Evolutionary conservation across 2,797 vertebrate genomes (phyloP).

Genomic region (Sebastes taczanowskii): DNA sequence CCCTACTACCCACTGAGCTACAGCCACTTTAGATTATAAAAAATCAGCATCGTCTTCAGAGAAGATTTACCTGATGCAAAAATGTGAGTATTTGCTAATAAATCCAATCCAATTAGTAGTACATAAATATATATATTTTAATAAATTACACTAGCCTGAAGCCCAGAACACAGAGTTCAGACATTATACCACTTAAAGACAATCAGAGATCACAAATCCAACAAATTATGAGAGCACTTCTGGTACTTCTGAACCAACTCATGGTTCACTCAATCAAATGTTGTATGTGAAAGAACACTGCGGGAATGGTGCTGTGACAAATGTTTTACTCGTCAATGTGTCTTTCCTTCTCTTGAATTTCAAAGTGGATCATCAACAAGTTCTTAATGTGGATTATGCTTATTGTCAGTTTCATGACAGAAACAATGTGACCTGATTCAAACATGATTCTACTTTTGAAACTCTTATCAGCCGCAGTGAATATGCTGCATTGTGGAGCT

Average conservation of each 20-base stretch:
- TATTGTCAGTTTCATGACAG: background rate
- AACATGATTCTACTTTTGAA: background rate
- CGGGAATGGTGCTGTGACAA: background rate
- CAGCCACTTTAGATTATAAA: background rate
- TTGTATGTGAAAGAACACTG: background rate
- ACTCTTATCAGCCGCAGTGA: background rate
- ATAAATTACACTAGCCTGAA: background rate
- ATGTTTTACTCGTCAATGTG: background rate
- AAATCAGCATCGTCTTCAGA: background rate
- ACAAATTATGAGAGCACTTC: background rate
- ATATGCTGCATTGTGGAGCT: background rate
- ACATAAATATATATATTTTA: background rate
- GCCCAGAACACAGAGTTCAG: background rate
- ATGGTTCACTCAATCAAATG: background rate
- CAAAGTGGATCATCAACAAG: background rate
- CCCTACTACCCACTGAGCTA: background rate
- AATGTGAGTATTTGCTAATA: background rate
- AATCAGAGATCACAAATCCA: background rate
- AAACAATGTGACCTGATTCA: background rate
- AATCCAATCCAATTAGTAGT: background rate
- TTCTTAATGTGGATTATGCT: background rate
- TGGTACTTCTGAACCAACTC: background rate
- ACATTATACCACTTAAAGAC: background rate
- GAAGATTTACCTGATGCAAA: background rate
- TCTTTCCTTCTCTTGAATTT: background rate